Evolutionary conservation across 64 coral and sea anemone species (phyloP).

Genomic region (Montipora capricornis): DNA sequence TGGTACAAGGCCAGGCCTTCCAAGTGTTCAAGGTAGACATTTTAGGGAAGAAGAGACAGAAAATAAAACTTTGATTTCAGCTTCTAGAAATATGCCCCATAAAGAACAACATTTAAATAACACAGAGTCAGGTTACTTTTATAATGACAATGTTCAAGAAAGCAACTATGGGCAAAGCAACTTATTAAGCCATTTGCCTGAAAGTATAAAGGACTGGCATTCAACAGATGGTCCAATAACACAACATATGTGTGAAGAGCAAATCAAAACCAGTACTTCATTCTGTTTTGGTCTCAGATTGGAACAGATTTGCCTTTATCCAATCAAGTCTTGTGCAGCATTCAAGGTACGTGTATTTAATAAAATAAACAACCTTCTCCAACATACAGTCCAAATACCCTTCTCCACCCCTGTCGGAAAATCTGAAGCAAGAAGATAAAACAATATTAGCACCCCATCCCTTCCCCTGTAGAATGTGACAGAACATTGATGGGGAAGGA

Average conservation of each 20-base stretch:
- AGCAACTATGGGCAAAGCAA: not conserved
- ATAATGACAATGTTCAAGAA: not conserved
- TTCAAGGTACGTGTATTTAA: slow-evolving; percentile 72
- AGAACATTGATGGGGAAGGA: no score
- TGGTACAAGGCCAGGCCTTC: not conserved
- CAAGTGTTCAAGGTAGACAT: not conserved
- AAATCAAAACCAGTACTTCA: not conserved
- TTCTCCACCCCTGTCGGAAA: no score
- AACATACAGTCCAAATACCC: not conserved
- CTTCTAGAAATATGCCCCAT: not conserved
- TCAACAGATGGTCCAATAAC: not conserved
- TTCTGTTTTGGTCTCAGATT: not conserved
- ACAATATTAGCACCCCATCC: no score
- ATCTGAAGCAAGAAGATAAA: no score
- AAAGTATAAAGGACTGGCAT: not conserved
- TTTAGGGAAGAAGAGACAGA: not conserved
- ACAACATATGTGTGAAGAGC: not conserved
- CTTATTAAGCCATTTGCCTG: not conserved
- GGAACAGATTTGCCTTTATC: slow-evolving; percentile 89
- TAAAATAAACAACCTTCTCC: not conserved
- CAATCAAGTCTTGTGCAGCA: slow-evolving; percentile 96
- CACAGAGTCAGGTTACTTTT: not conserved
- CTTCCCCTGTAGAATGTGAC: no score
- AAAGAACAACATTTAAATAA: not conserved
- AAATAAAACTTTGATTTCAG: not conserved